These are phyloP conservation scores for Saguinus midas DNA, from an alignment of 2,113 vertebrate genomes.

Conservation along the genomic window DNA sequence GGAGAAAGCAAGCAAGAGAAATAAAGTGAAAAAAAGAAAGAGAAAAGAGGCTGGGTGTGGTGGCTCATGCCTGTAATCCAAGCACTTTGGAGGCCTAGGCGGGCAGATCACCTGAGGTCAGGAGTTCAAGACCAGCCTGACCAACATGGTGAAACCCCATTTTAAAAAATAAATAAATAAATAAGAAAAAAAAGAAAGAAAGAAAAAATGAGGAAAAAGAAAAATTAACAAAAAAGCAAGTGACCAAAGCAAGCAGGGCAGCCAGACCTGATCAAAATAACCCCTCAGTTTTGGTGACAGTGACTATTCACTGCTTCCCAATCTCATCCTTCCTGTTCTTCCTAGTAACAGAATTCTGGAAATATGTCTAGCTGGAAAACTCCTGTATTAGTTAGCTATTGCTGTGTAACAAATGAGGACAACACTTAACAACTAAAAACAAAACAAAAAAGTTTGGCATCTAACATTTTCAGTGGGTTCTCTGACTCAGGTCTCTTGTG, in stretches of 20 bases:
- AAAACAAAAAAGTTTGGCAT: not conserved
- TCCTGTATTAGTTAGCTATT: not conserved
- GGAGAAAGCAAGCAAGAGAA: too few relatives aligned
- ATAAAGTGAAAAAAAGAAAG: too few relatives aligned
- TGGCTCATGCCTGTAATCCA: too few relatives aligned
- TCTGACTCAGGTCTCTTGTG: not conserved
- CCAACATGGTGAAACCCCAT: too few relatives aligned
- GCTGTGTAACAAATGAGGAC: not conserved
- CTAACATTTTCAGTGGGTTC: not conserved
- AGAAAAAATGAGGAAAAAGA: not conserved
- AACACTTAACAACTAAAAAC: not conserved
- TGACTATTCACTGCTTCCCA: not conserved
- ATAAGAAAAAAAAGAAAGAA: too few relatives aligned
- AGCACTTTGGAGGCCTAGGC: too few relatives aligned
- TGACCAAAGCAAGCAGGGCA: not conserved
- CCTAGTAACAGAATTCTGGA: not conserved
- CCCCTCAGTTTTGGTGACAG: not conserved
- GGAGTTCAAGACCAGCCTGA: too few relatives aligned
- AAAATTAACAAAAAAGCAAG: not conserved
- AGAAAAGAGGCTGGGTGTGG: too few relatives aligned
- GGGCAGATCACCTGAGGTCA: too few relatives aligned
- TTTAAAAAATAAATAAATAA: too few relatives aligned
- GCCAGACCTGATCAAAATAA: not conserved
- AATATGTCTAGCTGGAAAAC: not conserved
- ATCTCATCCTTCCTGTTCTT: not conserved